Percentiles rank a stretch among this genome's conserved stretches.
Conservation (phyloP, 2,888 invertebrate genomes). For the Masnerella sp. region DNA sequence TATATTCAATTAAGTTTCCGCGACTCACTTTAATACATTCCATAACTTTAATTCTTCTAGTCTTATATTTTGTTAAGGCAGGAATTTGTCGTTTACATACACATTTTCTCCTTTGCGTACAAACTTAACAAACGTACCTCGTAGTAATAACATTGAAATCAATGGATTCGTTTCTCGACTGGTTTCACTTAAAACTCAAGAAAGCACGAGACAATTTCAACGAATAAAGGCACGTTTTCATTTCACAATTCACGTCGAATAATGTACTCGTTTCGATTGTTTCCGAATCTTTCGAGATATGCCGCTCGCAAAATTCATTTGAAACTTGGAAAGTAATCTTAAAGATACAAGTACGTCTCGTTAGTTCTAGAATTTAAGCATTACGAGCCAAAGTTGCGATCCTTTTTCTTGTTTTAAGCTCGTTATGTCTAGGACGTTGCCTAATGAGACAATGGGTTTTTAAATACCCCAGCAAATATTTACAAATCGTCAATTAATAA, state of each 20-base stretch:
- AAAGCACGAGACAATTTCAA: slow-evolving; percentile 40
- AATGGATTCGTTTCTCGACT: slow-evolving; percentile 32
- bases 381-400: slow-evolving; percentile 30
- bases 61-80: slow-evolving; percentile 76
- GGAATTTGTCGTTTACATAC: slow-evolving; percentile 73
- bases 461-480: no score
- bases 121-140: slow-evolving; percentile 51
- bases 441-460: slow-evolving; percentile 38
- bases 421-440: slow-evolving; percentile 36
- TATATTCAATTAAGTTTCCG: slow-evolving; percentile 62
- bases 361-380: slow-evolving; percentile 26
- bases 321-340: slow-evolving; percentile 28
- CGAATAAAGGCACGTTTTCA: slow-evolving; percentile 52
- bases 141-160: slow-evolving; percentile 46
- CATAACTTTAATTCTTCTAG: slow-evolving; percentile 70
- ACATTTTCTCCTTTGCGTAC: slow-evolving; percentile 59
- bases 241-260: slow-evolving; percentile 19
- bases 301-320: slow-evolving; percentile 20
- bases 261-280: slow-evolving; percentile 17
- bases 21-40: slow-evolving; percentile 66
- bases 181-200: slow-evolving; percentile 28
- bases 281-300: slow-evolving; percentile 18
- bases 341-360: slow-evolving; percentile 29
- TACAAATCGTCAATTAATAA: no score
- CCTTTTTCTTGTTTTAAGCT: slow-evolving; percentile 13